Conservation (phyloP, 1,140 invertebrate species). For the Chrysomallon squamiferum region DNA sequence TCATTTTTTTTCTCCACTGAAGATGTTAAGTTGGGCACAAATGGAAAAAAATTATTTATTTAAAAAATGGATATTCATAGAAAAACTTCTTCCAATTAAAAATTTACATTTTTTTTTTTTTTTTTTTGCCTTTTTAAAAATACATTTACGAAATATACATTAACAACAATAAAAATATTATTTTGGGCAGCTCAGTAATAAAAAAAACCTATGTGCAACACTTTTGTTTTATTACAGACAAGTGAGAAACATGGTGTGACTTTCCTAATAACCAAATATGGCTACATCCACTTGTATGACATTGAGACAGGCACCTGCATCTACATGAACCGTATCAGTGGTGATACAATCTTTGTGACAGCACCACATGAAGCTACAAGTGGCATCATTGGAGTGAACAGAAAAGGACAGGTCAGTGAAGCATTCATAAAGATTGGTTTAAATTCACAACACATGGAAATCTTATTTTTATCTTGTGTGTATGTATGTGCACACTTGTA, state of each 20-base stretch:
- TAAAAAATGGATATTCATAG: too few species aligned
- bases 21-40: too few species aligned
- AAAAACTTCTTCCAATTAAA: too few species aligned
- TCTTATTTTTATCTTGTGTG: background rate
- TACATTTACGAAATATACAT: too few species aligned
- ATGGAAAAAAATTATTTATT: too few species aligned
- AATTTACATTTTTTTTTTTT: too few species aligned
- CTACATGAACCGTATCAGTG: slow-evolving; percentile 99
- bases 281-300: slow-evolving; percentile 99
- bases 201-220: too few species aligned
- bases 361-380: slow-evolving; percentile 94
- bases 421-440: background rate
- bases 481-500: background rate
- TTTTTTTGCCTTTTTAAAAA: too few species aligned
- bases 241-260: slow-evolving; percentile 91
- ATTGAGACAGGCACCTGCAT: slow-evolving; percentile 98
- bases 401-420: slow-evolving; percentile 85
- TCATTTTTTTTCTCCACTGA: too few species aligned
- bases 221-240: too few species aligned
- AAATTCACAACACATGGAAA: background rate
- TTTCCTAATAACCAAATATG: slow-evolving; percentile 99
- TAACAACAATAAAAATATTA: too few species aligned
- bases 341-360: slow-evolving; percentile 99
- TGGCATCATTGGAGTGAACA: slow-evolving; percentile 98
- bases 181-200: too few species aligned